These are phyloP conservation scores for Eudemis profundana DNA, from an alignment of 2,888 invertebrate genomes.

Conservation along the genomic window DNA sequence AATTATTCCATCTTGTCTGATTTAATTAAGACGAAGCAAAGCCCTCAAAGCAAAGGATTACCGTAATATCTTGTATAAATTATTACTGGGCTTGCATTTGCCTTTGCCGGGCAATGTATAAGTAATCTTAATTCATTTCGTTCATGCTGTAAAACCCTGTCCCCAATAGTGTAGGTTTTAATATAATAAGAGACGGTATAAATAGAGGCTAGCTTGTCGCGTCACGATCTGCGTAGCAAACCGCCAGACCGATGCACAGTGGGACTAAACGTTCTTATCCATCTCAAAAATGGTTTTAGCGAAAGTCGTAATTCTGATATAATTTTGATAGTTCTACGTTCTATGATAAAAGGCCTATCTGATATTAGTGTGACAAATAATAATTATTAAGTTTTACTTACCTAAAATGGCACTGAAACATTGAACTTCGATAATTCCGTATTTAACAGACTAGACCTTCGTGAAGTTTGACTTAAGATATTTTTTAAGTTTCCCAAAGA, in stretches of 20 bases:
- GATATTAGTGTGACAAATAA: too few species aligned
- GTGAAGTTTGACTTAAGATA: too few species aligned
- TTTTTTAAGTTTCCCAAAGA: too few species aligned
- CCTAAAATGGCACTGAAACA: too few species aligned
- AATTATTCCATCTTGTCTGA: not conserved
- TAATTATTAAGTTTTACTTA: too few species aligned
- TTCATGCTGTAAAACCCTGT: slow-evolving; percentile 11
- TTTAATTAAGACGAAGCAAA: slow-evolving; percentile 8
- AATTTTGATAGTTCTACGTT: too few species aligned
- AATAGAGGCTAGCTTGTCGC: slow-evolving; percentile 50
- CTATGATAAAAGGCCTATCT: too few species aligned
- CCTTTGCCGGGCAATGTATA: slow-evolving; percentile 7
- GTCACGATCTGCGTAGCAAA: slow-evolving; percentile 60
- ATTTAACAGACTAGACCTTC: too few species aligned
- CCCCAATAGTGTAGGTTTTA: slow-evolving; percentile 21
- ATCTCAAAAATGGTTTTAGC: too few species aligned
- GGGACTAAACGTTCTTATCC: too few species aligned
- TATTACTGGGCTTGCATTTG: slow-evolving; percentile 16
- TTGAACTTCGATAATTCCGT: too few species aligned
- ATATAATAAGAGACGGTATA: slow-evolving; percentile 28
- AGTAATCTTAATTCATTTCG: slow-evolving; percentile 17
- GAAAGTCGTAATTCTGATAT: too few species aligned
- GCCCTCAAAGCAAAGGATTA: slow-evolving; percentile 22
- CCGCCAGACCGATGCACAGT: slow-evolving; percentile 53
- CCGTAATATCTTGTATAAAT: slow-evolving; percentile 19